Base-by-base conservation (phyloP, 2,797 vertebrate genomes). In the Megalops cyprinoides region DNA sequence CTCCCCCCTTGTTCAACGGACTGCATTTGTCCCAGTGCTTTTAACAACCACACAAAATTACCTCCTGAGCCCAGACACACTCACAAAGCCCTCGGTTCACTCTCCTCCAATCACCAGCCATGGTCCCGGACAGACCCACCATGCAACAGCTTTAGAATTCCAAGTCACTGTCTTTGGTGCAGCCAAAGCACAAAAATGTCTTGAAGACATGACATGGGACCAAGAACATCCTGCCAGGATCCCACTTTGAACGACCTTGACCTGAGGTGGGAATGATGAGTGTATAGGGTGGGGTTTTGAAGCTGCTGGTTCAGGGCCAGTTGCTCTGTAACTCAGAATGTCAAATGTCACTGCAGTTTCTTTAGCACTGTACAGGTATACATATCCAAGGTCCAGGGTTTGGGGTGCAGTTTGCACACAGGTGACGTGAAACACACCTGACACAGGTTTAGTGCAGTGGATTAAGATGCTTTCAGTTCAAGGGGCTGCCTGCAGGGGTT, bases 391-490 rank as follows among this genome's bases (percentile, higher is more conserved):
- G 28, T 58, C 15, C 53, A 25, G 37, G 37, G n/a, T 46, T 74
- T 18, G 42, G 71, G n/a, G 44, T 46, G 23, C n/a, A n/a, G n/a
- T n/a, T n/a, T n/a, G n/a, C n/a, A n/a, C n/a, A n/a, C n/a, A n/a
- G 42, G 44, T 28, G 49, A 31, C 34, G 4, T 14, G 34, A 37
- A 15, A 60, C 44, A n/a, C 20, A 79, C 48, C 53, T 69, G 46
- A 46, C 28, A 42, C 28, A 69, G 25, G 62, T 12, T 34, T 53
- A 31, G 34, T 6, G 1, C 7, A 2, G 23, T 34, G n/a, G 31
- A 18, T 69, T 12, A 71, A 79, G 62, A 79, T 46, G 49, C 23
- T 31, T 80, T 48, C 56, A 14, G 14, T 34, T 69, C 65, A 62
- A n/a, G n/a, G 78, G 48, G 62, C 39, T 25, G n/a, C 37, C 10